Base-by-base conservation (phyloP, 2,797 vertebrate genomes). In the Pipistrellus pygmaeus region DNA sequence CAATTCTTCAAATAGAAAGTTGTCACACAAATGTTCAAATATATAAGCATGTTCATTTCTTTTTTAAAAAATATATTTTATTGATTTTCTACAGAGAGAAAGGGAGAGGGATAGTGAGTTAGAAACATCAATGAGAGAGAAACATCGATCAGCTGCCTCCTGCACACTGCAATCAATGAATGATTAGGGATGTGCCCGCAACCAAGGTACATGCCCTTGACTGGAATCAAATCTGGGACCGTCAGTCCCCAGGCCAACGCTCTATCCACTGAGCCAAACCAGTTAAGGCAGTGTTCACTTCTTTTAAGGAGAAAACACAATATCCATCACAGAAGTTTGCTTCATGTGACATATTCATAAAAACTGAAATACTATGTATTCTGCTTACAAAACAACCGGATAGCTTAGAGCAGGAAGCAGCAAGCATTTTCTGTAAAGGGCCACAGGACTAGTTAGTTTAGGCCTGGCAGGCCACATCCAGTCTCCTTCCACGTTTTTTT, bases 1-100 rank as follows among this genome's bases (percentile, higher is more conserved):
- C 17, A 18, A 72, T 48, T 93, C 69, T 92, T 46, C 83, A n/a
- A 62, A 41, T 2, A 85, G 53, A 88, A 90, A 87, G 73, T 13
- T 55, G 12, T 48, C 77, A 69, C 17, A 62, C 57, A 87, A 84
- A 62, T 38, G 6, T 64, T 93, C 88, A 86, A 44, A n/a, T 21
- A 62, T 7, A 2, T 27, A 60, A 71, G 15, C 76, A n/a, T 68
- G 55, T 18, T 90, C 48, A 76, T 13, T 60, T 38, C 32, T 85
- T 41, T 38, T 27, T 8, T 1, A 41, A 41, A 41, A 41, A 53
- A 53, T 53, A 53, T 53, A 53, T 53, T 21, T 21, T 53, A 53
- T 21, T 53, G 53, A 53, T 53, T 53, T 53, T 53, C 20, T 53
- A 21, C 53, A 21, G 53, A 53, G 53, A 53, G 53, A 20, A 53